Evolutionary conservation across 2,888 invertebrate genomes (phyloP).

Genomic region (Noctua janthina): DNA sequence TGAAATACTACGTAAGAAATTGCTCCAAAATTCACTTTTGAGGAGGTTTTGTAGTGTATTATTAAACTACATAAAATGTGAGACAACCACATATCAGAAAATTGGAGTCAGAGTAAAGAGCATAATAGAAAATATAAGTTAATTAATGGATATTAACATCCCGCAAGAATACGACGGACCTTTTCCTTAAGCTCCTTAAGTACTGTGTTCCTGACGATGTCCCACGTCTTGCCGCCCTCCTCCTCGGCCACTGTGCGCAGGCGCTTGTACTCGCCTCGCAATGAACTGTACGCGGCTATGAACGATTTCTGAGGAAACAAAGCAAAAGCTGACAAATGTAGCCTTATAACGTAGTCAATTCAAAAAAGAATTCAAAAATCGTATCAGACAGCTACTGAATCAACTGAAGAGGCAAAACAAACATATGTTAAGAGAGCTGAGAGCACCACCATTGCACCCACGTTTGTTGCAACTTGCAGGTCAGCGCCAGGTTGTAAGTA

Average conservation of each 20-base stretch:
- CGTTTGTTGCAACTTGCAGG: too few relatives aligned
- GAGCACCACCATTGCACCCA: too few relatives aligned
- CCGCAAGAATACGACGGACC: not conserved
- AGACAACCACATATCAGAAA: not conserved
- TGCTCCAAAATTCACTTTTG: not conserved
- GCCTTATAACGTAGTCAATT: not conserved
- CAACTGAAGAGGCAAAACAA: not conserved
- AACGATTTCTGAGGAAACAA: constrained; percentile 85
- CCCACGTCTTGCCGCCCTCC: constrained; percentile 92
- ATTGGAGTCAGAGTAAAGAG: not conserved
- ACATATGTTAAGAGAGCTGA: too few relatives aligned
- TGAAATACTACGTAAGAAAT: not conserved
- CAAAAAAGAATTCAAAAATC: not conserved
- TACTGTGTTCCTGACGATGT: constrained; percentile 92
- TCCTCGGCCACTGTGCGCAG: constrained; percentile 91
- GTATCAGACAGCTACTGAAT: not conserved
- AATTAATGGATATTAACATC: not conserved
- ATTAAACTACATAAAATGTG: not conserved
- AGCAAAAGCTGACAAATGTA: not conserved
- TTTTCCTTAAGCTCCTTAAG: constrained; percentile 88
- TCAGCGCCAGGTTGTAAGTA: too few relatives aligned
- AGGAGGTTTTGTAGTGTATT: not conserved
- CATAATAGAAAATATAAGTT: not conserved
- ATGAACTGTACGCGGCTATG: constrained; percentile 91
- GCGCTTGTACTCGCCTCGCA: constrained; percentile 93